A percentile compares a stretch with the other conserved stretches of the same genome.
Evolutionary conservation across 2,797 vertebrate genomes (phyloP).

Genomic region (Myotis myotis): DNA sequence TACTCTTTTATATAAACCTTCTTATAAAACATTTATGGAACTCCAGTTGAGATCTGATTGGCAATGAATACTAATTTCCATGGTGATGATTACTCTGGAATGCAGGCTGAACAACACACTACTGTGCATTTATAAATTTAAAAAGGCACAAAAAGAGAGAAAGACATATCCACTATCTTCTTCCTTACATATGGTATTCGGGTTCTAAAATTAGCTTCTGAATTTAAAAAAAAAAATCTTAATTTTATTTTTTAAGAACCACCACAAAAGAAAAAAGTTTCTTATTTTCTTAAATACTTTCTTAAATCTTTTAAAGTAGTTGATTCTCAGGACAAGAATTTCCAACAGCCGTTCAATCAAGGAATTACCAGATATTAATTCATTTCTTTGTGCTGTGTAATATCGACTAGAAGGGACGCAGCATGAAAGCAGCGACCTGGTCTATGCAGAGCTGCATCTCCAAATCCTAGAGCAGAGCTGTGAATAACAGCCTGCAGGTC

Average conservation of each 20-base stretch:
- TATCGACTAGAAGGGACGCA: rapidly evolving
- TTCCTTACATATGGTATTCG: background rate
- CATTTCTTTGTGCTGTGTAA: background rate
- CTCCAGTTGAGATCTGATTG: background rate
- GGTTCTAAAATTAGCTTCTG: background rate
- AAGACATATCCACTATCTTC: background rate
- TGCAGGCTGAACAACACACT: background rate
- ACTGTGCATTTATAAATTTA: background rate
- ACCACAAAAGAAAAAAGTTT: background rate
- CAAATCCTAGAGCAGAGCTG: background rate
- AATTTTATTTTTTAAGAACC: background rate
- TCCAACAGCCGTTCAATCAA: background rate
- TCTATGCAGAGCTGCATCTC: background rate
- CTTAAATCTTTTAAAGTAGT: background rate
- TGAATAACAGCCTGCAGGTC: background rate
- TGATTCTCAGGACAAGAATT: background rate
- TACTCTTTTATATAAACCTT: background rate
- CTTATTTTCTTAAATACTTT: background rate
- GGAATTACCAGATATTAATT: background rate
- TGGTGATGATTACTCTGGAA: background rate
- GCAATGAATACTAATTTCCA: background rate
- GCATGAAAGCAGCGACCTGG: background rate
- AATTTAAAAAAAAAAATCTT: background rate
- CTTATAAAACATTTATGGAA: background rate
- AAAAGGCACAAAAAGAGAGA: background rate